Percentiles rank a stretch among this genome's conserved stretches.
Evolutionary conservation across 2,797 vertebrate genomes (phyloP).

Genomic region (Lophius americanus): DNA sequence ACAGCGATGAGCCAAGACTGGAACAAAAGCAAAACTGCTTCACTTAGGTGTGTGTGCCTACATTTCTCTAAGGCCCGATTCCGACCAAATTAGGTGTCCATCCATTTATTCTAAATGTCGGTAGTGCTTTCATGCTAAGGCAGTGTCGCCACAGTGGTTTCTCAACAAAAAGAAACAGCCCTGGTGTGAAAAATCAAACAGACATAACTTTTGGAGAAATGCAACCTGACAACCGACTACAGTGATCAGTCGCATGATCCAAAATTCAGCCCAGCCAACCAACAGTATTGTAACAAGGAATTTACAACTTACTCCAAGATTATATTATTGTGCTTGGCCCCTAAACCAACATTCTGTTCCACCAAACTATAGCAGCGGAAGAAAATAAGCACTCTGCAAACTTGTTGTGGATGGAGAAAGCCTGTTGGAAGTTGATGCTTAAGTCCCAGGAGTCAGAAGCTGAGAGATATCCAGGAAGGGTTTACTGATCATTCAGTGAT

Average conservation of each 20-base stretch:
- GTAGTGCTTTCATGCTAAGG: not conserved
- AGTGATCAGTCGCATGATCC: not conserved
- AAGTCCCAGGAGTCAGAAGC: not conserved
- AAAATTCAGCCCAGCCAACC: not conserved
- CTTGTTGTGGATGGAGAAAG: too few relatives aligned
- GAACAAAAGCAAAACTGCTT: constrained; percentile 31
- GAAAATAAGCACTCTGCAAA: not conserved
- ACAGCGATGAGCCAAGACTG: constrained; percentile 12
- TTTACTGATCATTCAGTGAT: not conserved
- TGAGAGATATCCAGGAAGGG: not conserved
- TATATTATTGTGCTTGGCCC: not conserved
- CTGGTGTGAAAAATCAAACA: not conserved
- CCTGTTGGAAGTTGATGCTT: too few relatives aligned
- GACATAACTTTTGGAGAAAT: too few relatives aligned
- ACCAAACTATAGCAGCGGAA: not conserved
- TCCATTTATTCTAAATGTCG: not conserved
- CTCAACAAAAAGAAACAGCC: not conserved
- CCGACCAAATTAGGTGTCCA: not conserved
- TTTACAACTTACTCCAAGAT: not conserved
- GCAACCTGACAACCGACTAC: not conserved
- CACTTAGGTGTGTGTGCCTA: not conserved
- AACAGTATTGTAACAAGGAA: not conserved
- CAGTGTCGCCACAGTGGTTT: not conserved
- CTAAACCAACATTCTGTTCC: too few relatives aligned
- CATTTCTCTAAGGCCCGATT: constrained; percentile 1